A percentile compares a stretch with the other conserved stretches of the same genome.
phyloP scores from a whole-genome alignment of 2,113 vertebrate species.

The Platycercus adscitus region DNA sequence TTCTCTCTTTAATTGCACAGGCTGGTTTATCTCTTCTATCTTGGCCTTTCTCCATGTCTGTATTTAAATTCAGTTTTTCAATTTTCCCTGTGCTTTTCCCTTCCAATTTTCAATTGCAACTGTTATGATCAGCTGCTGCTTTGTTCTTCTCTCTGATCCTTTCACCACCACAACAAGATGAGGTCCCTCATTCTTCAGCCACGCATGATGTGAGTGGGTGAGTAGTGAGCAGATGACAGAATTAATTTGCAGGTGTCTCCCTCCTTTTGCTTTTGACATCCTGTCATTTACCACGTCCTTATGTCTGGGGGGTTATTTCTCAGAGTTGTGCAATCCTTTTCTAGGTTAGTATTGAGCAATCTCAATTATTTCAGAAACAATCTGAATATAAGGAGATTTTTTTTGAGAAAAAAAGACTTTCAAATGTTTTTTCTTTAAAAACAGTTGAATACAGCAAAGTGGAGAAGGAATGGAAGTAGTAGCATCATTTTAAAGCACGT shows the following conservation, averaged over 20 bases:
- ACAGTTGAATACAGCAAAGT: not conserved
- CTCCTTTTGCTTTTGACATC: constrained; percentile 44
- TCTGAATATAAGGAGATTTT: not conserved
- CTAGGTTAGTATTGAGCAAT: constrained; percentile 54
- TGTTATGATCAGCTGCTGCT: constrained; percentile 26
- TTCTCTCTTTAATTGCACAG: not conserved
- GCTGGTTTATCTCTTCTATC: not conserved
- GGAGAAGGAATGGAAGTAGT: not conserved
- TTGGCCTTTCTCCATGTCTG: constrained; percentile 31
- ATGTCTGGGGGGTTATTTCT: constrained; percentile 5
- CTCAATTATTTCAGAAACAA: constrained; percentile 29
- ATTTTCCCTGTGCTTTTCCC: not conserved
- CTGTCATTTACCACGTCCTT: constrained; percentile 44
- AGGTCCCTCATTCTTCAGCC: constrained; percentile 16
- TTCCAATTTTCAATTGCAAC: constrained; percentile 1
- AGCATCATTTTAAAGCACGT: not conserved
- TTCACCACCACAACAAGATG: not conserved
- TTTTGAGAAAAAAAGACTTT: constrained; percentile 29
- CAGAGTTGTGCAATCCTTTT: constrained; percentile 48
- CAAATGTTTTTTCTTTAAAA: constrained; percentile 2
- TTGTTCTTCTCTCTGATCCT: constrained; percentile 27
- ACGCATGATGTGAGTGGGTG: constrained; percentile 13
- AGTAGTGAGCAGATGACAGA: constrained; percentile 23
- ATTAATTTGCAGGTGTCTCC: constrained; percentile 59
- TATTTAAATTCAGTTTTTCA: constrained; percentile 34